Base-by-base conservation (phyloP, 2,888 invertebrate species). In the Eupithecia exiguata region DNA sequence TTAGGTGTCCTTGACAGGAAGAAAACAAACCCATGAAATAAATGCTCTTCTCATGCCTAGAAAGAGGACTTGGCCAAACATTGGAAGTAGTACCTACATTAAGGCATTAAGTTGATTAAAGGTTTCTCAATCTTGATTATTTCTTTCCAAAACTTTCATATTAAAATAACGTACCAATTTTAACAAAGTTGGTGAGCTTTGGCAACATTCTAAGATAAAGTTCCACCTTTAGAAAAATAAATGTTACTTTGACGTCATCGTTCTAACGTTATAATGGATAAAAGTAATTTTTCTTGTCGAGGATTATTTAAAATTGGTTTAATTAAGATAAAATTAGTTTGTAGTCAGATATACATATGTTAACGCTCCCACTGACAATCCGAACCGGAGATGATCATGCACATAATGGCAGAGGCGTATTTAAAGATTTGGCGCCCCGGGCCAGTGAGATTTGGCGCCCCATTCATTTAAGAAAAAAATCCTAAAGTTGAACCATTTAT, bases 1-100 rank as follows among this genome's bases (percentile, higher is more conserved):
- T 38, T 46, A 63, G 14, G 63, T 74, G 65, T 30, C 65, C 36
- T 61, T n/a, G 62, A 12, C 18, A 21, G 21, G n/a, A 66, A 66
- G 71, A 72, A 72, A 75, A 73, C 75, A 72, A 70, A 66, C 7
- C 72, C 40, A 71, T 73, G 65, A 72, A 72, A 67, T 36, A 43
- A 74, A 71, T 43, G 36, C 70, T 65, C 40, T 68, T 68, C 30
- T 36, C 62, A 70, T 62, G 35, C 16, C 68, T 35, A 68, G 49
- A 38, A 68, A 53, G 21, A 53, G 6, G 21, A 53, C 49, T 53
- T 21, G 21, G 53, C 53, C 53, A 53, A 53, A 53, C 12, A 53
- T 21, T 21, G 53, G n/a, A 53, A n/a, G n/a, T n/a, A 46, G 46
- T 46, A 53, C 21, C 0, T 53, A 53, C 5, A 53, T 53, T n/a